Evolutionary conservation across 2,888 invertebrate genomes (phyloP).

Genomic region (Protonemura montana): DNA sequence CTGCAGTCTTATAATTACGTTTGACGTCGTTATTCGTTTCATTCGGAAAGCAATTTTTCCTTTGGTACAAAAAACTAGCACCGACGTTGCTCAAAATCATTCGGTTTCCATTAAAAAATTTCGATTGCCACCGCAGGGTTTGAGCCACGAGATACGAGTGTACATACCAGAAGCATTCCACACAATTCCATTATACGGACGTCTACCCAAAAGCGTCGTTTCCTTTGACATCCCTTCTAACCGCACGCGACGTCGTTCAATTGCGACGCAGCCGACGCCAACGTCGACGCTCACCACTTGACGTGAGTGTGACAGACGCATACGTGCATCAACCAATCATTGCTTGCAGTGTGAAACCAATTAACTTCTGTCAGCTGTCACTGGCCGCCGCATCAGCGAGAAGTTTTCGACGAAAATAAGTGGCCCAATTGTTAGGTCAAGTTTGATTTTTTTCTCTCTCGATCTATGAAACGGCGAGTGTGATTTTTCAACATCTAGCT

Average conservation of each 20-base stretch:
- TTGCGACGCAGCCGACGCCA: slow-evolving; percentile 16
- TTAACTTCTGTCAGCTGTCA: slow-evolving; percentile 7
- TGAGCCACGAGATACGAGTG: not conserved
- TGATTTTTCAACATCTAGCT: not conserved
- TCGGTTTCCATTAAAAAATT: not conserved
- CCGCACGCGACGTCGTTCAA: slow-evolving; percentile 26
- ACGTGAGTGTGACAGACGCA: slow-evolving; percentile 22
- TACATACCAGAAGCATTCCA: slow-evolving; percentile 27
- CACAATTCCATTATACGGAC: slow-evolving; percentile 29
- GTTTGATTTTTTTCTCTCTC: not conserved
- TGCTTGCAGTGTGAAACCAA: not conserved
- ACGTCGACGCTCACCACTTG: slow-evolving; percentile 1
- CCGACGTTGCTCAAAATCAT: not conserved
- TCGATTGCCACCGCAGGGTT: not conserved
- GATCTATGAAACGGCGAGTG: not conserved
- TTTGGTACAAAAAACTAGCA: not conserved
- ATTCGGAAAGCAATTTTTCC: not conserved
- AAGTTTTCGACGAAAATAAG: not conserved
- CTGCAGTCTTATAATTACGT: not conserved
- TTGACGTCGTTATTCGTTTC: not conserved
- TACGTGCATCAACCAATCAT: slow-evolving; percentile 20
- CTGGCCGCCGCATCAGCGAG: not conserved
- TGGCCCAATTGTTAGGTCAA: not conserved
- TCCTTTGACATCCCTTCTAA: slow-evolving; percentile 22
- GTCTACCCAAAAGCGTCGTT: slow-evolving; percentile 23